These are phyloP conservation scores for Sinella curviseta DNA, from an alignment of 1,140 invertebrate genomes.

Conservation along the genomic window DNA sequence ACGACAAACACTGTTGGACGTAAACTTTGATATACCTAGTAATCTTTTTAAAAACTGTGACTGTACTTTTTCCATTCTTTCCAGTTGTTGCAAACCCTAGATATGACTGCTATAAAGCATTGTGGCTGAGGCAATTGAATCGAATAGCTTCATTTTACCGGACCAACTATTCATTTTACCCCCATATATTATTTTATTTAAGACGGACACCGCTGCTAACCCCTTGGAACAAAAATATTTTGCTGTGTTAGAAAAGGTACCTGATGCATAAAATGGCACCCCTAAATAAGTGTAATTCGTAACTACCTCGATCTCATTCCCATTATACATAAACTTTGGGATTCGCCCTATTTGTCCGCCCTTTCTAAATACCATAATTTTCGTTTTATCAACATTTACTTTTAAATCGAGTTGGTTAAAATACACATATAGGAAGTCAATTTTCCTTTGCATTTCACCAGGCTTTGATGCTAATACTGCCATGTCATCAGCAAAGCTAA, in stretches of 20 bases:
- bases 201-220: neutral
- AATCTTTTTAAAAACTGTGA: neutral
- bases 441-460: slow-evolving; percentile 25
- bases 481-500: slow-evolving; percentile 34
- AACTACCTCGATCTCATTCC: slow-evolving; percentile 30
- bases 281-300: slow-evolving; percentile 40
- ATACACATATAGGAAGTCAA: slow-evolving; percentile 32
- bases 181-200: neutral
- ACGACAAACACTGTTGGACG: neutral
- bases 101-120: slow-evolving; percentile 19
- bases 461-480: neutral
- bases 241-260: neutral
- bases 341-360: slow-evolving; percentile 15
- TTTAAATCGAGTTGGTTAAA: slow-evolving; percentile 36
- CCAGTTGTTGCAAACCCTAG: slow-evolving; percentile 15
- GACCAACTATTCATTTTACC: neutral
- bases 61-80: slow-evolving; percentile 29
- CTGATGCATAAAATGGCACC: slow-evolving; percentile 17
- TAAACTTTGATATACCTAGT: neutral
- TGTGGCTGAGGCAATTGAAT: neutral
- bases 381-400: slow-evolving; percentile 49
- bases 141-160: slow-evolving; percentile 14
- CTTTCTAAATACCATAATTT: slow-evolving; percentile 47
- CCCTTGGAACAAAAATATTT: neutral
- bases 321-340: slow-evolving; percentile 15